Evolutionary conservation across 2,797 vertebrate genomes (phyloP), one percentile per base, ranked within the genome.

Genomic region (Chaenodraco wilsoni): DNA sequence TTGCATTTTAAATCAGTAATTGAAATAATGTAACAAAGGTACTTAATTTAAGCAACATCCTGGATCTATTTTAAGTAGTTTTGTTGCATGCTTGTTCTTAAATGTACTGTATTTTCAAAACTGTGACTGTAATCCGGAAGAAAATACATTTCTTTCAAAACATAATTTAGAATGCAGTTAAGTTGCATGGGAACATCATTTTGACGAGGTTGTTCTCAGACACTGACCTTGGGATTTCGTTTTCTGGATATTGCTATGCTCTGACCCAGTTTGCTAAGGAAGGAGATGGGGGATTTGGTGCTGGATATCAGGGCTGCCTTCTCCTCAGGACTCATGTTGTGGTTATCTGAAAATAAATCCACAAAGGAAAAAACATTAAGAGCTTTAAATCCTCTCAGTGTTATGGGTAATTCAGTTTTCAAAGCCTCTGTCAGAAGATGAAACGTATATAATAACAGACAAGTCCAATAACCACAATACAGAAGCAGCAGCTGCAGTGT

Each of bases 161-260:
- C 33, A 37, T 37, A 37, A 37, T 37, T 37, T 37, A 37, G 33
- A 37, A 7, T 37, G 33, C 33, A 37, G 33, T 37, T 37, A 37
- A 37, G 8, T 37, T 37, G 33, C 33, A 8, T 8, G 33, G 33
- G 33, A 37, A 37, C 7, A 37, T 37, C 33, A 9, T 37, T 37
- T 37, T 7, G 33, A 9, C 8, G 33, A 37, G 33, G 7, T 37
- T 37, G 7, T 51, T 67, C 3, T 64, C 1, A 51, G 33, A 64
- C 3, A 21, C 77, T 79, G 69, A 98, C 98, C 97, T 99, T 99
- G 23, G 98, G 97, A 66, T 96, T 97, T 33, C 98, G 95, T 77
- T 99, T 99, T 74, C 98, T 94, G 31, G 98, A 98, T 88, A 99
- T 98, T n/a, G 97, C 97, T 66, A 99, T 95, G 82, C 96, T 98